phyloP scores from a whole-genome alignment of 2,797 vertebrate species.

The Sarcophilus harrisii region DNA sequence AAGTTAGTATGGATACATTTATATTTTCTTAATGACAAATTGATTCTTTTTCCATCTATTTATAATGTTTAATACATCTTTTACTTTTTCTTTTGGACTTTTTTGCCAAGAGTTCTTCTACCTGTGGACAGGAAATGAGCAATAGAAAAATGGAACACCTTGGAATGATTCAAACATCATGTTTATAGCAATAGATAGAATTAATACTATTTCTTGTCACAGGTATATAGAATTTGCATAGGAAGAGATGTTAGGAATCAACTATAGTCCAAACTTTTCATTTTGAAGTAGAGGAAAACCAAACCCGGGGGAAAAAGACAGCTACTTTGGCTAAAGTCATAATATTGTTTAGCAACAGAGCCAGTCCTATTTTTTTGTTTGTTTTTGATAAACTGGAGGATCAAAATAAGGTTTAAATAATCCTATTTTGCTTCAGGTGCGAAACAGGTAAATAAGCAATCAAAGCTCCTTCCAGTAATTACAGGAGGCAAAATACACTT shows the following conservation, averaged over 20 bases:
- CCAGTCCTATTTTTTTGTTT: background rate
- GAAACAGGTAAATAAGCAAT: background rate
- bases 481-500: background rate
- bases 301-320: background rate
- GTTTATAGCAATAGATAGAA: background rate
- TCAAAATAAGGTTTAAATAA: background rate
- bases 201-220: background rate
- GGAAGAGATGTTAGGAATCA: background rate
- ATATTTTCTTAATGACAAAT: background rate
- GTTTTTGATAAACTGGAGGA: background rate
- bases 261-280: background rate
- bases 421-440: background rate
- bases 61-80: background rate
- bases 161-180: background rate
- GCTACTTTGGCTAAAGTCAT: background rate
- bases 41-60: background rate
- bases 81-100: conserved; percentile 9
- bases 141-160: background rate
- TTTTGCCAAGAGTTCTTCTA: background rate
- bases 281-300: background rate
- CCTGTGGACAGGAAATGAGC: background rate
- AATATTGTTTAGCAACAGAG: background rate
- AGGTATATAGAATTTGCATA: background rate
- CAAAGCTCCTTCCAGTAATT: background rate
- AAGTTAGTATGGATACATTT: conserved; percentile 21